Conservation (phyloP, 2,113 vertebrate genomes). For the Irena cyanogastra region DNA sequence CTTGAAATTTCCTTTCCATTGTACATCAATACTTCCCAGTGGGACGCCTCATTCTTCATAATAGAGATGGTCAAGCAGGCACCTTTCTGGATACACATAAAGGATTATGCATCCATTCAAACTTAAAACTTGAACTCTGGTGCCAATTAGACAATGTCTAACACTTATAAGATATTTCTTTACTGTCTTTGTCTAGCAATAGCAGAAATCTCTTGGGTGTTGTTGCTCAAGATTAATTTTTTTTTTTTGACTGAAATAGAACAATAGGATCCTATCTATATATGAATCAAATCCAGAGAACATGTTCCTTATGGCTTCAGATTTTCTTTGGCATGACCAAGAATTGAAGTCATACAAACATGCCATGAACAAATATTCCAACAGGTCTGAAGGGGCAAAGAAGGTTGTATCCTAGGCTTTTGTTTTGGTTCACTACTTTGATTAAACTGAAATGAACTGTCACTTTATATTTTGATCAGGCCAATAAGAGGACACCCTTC, state of each 20-base stretch:
- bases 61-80: neutral
- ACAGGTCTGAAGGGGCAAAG: neutral
- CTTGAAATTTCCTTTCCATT: neutral
- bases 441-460: neutral
- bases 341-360: neutral
- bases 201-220: neutral
- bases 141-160: neutral
- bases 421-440: neutral
- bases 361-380: neutral
- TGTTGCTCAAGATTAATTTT: neutral
- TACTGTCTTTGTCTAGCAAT: neutral
- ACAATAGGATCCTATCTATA: neutral
- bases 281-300: neutral
- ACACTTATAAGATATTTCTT: neutral
- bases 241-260: neutral
- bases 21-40: neutral
- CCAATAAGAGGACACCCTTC: neutral
- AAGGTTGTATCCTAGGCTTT: neutral
- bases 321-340: neutral
- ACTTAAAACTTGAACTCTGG: neutral
- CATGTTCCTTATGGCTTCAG: neutral
- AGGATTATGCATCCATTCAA: neutral
- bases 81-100: neutral
- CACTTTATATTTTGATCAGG: conserved; percentile 8
- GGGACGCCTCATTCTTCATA: neutral